phyloP scores from a whole-genome alignment of 2,113 vertebrate genomes.

The Narcine bancroftii region DNA sequence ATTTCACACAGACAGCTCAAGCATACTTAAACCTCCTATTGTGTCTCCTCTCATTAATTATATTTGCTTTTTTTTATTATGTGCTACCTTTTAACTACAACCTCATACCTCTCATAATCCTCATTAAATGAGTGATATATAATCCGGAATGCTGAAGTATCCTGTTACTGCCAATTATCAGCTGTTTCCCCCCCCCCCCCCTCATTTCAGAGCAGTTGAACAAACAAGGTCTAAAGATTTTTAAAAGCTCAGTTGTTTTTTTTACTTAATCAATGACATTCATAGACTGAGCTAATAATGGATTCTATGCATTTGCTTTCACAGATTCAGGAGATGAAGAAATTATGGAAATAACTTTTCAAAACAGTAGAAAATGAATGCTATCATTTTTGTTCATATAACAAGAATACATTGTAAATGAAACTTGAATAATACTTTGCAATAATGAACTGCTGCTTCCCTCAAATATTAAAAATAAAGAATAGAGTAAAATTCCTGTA shows the following conservation, averaged over 20 bases:
- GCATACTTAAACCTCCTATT: conserved; percentile 68
- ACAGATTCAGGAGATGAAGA: conserved; percentile 42
- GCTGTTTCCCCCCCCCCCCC: conserved; percentile 53
- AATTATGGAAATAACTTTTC: not conserved
- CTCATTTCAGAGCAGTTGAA: conserved; percentile 54
- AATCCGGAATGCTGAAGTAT: conserved; percentile 54
- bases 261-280: conserved; percentile 44
- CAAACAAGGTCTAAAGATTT: conserved; percentile 45
- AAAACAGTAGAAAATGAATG: not conserved
- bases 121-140: conserved; percentile 58
- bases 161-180: conserved; percentile 55
- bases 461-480: not conserved
- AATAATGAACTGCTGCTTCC: not conserved
- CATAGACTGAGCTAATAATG: conserved; percentile 36
- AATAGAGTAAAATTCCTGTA: no score
- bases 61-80: conserved; percentile 68
- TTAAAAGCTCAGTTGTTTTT: conserved; percentile 19
- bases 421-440: not conserved
- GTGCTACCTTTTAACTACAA: conserved; percentile 55
- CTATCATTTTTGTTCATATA: not conserved
- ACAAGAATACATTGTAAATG: not conserved
- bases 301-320: conserved; percentile 50
- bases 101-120: conserved; percentile 63
- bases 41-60: conserved; percentile 64
- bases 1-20: conserved; percentile 60